Percentiles rank a stretch among this genome's conserved stretches.
These are phyloP conservation scores for Azemiops feae DNA, from an alignment of 2,113 vertebrate genomes.

Conservation along the genomic window DNA sequence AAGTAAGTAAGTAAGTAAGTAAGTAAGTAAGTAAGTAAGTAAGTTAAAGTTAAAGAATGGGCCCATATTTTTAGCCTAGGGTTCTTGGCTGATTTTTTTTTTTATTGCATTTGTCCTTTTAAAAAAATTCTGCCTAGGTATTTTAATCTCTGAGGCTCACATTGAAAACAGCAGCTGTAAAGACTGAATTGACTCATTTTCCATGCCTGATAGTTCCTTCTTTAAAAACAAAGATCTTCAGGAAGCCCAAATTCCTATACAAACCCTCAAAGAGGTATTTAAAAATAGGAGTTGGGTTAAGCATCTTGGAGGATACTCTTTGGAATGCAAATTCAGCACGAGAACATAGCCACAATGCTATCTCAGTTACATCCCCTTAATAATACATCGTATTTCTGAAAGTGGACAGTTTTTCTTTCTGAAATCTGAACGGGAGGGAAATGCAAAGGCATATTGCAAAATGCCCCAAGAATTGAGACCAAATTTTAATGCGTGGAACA, in stretches of 20 bases:
- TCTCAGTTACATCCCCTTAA: slow-evolving; percentile 49
- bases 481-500: neutral
- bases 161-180: neutral
- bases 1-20: too few species aligned
- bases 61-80: neutral
- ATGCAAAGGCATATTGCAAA: neutral
- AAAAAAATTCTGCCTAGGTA: neutral
- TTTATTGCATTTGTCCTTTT: neutral
- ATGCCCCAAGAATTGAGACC: neutral
- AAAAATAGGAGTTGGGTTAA: slow-evolving; percentile 16
- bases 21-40: too few species aligned
- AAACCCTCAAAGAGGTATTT: neutral
- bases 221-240: neutral
- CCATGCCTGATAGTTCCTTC: neutral
- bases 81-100: neutral
- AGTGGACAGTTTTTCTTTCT: slow-evolving; percentile 2
- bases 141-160: neutral
- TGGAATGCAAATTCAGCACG: slow-evolving; percentile 35
- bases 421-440: neutral
- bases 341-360: slow-evolving; percentile 55
- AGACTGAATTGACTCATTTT: slow-evolving; percentile 10
- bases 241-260: neutral
- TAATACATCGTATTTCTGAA: neutral
- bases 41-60: neutral
- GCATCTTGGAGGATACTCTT: neutral